phyloP scores from a whole-genome alignment of 2,797 vertebrate species.

The Mus minutoides region DNA sequence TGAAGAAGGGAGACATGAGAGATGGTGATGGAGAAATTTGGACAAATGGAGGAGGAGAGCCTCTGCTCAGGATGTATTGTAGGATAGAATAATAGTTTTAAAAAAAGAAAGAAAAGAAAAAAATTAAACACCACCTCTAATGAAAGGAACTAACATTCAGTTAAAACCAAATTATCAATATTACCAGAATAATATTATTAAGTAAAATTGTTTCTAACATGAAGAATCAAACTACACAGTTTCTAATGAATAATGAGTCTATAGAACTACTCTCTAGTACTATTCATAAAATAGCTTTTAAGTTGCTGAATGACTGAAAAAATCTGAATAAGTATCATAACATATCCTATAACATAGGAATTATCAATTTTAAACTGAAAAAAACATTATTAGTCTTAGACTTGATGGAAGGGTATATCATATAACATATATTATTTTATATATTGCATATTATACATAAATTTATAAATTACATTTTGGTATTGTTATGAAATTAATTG shows the following conservation, averaged over 20 bases:
- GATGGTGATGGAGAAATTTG: background rate
- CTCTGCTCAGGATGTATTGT: background rate
- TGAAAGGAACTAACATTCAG: background rate
- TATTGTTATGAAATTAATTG: background rate
- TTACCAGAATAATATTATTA: background rate
- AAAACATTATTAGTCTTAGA: background rate
- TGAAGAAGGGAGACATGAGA: background rate
- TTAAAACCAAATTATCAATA: background rate
- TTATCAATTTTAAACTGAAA: background rate
- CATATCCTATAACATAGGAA: background rate
- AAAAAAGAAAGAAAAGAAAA: background rate
- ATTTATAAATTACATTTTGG: background rate
- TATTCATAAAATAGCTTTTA: background rate
- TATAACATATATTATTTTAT: too few relatives aligned
- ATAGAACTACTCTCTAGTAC: background rate
- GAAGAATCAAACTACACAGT: background rate
- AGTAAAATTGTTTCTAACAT: background rate
- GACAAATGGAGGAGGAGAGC: background rate
- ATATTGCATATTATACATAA: background rate
- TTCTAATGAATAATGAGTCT: background rate
- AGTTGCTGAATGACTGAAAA: background rate
- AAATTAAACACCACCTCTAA: background rate
- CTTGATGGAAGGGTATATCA: background rate
- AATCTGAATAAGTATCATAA: background rate
- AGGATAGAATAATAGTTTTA: background rate